Percentiles rank a stretch among this genome's conserved stretches.
These are phyloP conservation scores for Agriopis leucophaearia DNA, from an alignment of 2,888 invertebrate species.

Conservation along the genomic window DNA sequence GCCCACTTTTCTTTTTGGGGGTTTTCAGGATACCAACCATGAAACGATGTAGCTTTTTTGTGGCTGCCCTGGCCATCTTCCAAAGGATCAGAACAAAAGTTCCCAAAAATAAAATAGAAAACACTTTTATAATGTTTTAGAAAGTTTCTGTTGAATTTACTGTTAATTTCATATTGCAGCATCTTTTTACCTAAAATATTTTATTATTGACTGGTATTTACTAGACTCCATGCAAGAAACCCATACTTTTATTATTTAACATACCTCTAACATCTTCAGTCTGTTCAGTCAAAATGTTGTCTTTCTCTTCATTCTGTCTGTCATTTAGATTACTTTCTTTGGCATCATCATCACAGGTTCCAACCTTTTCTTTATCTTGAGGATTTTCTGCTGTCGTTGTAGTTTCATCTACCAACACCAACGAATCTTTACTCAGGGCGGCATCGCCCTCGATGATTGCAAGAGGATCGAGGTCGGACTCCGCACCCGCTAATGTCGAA, in stretches of 20 bases:
- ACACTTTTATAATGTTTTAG: too few species aligned
- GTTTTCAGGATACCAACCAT: too few species aligned
- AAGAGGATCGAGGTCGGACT: conserved; percentile 77
- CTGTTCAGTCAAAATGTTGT: conserved; percentile 53
- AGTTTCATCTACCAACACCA: conserved; percentile 50
- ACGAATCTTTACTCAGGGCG: conserved; percentile 56
- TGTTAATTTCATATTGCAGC: too few species aligned
- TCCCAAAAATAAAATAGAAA: too few species aligned
- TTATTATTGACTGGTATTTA: too few species aligned
- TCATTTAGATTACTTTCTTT: conserved; percentile 76
- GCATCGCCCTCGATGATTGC: conserved; percentile 69
- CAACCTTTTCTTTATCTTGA: conserved; percentile 59
- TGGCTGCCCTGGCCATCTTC: too few species aligned
- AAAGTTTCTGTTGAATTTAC: too few species aligned
- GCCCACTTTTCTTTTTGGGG: too few species aligned
- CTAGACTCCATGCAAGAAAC: too few species aligned
- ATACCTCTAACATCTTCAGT: conserved; percentile 60
- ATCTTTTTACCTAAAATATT: too few species aligned
- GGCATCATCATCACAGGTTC: conserved; percentile 82
- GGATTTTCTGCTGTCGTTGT: conserved; percentile 42
- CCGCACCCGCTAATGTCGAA: conserved; percentile 59
- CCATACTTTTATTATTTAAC: conserved; percentile 11
- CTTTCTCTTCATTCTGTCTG: conserved; percentile 58
- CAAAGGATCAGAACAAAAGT: too few species aligned
- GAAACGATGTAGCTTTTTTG: too few species aligned